These are phyloP conservation scores for Protomyctophum bolini DNA, from an alignment of 2,113 vertebrate species.

Conservation along the genomic window DNA sequence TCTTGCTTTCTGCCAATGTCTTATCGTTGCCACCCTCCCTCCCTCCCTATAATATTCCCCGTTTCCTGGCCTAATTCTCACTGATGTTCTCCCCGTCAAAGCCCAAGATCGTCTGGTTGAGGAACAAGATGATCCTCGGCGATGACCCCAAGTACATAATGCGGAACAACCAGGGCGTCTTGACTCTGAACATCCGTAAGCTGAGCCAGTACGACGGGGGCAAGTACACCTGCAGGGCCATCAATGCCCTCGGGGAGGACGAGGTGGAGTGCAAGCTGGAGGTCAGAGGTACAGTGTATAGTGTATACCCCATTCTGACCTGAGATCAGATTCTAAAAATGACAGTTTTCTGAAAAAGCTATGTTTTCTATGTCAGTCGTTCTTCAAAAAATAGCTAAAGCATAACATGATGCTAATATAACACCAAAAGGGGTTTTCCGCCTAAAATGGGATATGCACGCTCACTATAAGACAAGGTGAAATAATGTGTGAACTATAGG, in stretches of 20 bases:
- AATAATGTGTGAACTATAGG: too few species aligned
- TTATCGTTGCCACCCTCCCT: neutral
- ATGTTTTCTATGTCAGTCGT: too few species aligned
- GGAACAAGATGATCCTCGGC: constrained; percentile 86
- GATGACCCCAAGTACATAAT: constrained; percentile 89
- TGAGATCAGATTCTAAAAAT: too few species aligned
- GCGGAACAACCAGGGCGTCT: constrained; percentile 87
- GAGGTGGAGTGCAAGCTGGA: constrained; percentile 88
- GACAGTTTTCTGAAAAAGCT: too few species aligned
- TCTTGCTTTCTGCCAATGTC: neutral
- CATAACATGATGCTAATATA: too few species aligned
- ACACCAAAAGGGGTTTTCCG: too few species aligned
- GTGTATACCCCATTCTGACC: too few species aligned
- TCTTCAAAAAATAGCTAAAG: too few species aligned
- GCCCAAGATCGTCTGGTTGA: constrained; percentile 90
- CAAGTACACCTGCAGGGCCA: constrained; percentile 83
- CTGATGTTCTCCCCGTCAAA: constrained; percentile 32
- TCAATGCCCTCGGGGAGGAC: constrained; percentile 87
- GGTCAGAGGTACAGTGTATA: constrained; percentile 86
- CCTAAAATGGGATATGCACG: too few species aligned
- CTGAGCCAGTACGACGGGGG: constrained; percentile 84
- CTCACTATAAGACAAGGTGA: too few species aligned
- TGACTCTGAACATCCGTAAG: constrained; percentile 88
- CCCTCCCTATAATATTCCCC: neutral
- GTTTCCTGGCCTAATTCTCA: neutral